A percentile compares a stretch with the other conserved stretches of the same genome.
These are phyloP conservation scores for Tribolium madens DNA, from an alignment of 1,140 invertebrate genomes.

Conservation along the genomic window DNA sequence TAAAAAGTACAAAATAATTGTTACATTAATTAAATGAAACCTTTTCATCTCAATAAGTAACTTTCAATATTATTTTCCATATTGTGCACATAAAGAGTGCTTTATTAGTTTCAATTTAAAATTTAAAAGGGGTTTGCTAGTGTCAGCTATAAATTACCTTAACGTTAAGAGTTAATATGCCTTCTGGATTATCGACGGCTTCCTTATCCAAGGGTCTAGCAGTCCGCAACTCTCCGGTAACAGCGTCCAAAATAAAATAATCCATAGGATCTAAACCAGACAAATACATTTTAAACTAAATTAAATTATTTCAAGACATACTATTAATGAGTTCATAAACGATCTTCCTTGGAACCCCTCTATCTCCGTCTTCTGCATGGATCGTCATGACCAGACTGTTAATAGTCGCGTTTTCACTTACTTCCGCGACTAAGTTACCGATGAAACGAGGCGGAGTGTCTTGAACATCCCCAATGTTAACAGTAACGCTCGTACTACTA, in stretches of 20 bases:
- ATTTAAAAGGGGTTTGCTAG: background rate
- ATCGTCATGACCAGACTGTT: slow-evolving; percentile 85
- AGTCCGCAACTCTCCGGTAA: slow-evolving; percentile 83
- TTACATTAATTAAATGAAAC: no score
- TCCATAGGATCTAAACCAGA: slow-evolving; percentile 81
- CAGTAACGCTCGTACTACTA: slow-evolving; percentile 78
- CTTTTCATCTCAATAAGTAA: no score
- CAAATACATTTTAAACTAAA: background rate
- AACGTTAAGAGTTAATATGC: slow-evolving; percentile 80
- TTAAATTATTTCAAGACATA: slow-evolving; percentile 67
- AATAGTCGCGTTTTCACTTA: slow-evolving; percentile 87
- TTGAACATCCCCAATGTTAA: slow-evolving; percentile 85
- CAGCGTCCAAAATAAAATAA: slow-evolving; percentile 84
- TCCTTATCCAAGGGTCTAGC: slow-evolving; percentile 88
- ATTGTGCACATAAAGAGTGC: background rate
- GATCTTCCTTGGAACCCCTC: slow-evolving; percentile 81
- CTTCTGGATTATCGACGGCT: slow-evolving; percentile 81
- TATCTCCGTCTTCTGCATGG: slow-evolving; percentile 85
- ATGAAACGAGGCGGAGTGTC: slow-evolving; percentile 86
- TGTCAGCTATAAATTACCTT: slow-evolving; percentile 65
- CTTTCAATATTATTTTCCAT: no score
- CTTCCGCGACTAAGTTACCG: slow-evolving; percentile 81
- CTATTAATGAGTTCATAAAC: slow-evolving; percentile 84
- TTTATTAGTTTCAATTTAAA: slow-evolving; percentile 3
- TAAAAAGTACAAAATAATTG: no score